These are phyloP conservation scores for Morpho deidamia DNA, from an alignment of 2,888 invertebrate species.

Conservation along the genomic window DNA sequence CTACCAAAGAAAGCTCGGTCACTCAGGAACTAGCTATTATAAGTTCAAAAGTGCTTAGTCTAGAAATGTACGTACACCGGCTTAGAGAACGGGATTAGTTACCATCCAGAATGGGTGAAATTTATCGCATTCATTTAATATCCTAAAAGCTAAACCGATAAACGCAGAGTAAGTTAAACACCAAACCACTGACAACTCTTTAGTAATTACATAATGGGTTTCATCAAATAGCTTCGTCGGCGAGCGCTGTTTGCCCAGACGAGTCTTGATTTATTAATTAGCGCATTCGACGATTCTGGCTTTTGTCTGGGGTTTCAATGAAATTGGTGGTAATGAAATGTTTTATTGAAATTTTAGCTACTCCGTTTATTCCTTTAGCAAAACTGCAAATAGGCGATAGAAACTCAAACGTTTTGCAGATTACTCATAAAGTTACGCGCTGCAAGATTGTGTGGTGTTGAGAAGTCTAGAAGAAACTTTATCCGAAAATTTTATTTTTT, in stretches of 20 bases:
- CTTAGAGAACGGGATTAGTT: too few relatives aligned
- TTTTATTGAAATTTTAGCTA: slow-evolving; percentile 10
- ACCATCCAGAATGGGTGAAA: neutral
- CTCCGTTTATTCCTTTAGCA: too few relatives aligned
- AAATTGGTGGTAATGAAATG: slow-evolving; percentile 16
- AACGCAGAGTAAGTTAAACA: neutral
- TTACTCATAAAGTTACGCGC: too few relatives aligned
- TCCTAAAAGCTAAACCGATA: slow-evolving; percentile 3
- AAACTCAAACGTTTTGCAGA: too few relatives aligned
- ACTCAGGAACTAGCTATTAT: too few relatives aligned
- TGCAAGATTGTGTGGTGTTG: too few relatives aligned
- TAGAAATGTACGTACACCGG: too few relatives aligned
- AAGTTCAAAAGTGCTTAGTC: too few relatives aligned
- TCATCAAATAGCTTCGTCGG: slow-evolving; percentile 22
- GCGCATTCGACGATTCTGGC: slow-evolving; percentile 43
- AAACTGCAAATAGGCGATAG: too few relatives aligned
- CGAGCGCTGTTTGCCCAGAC: slow-evolving; percentile 48
- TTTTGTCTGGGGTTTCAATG: slow-evolving; percentile 40
- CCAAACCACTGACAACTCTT: slow-evolving; percentile 8
- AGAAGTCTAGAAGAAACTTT: too few relatives aligned
- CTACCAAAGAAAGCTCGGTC: too few relatives aligned
- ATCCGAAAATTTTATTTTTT: too few relatives aligned
- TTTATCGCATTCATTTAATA: neutral
- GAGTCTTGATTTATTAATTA: slow-evolving; percentile 57
- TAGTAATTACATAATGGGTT: slow-evolving; percentile 19